These are phyloP conservation scores for Leptosomus discolor DNA, from an alignment of 2,113 vertebrate genomes.

Conservation along the genomic window DNA sequence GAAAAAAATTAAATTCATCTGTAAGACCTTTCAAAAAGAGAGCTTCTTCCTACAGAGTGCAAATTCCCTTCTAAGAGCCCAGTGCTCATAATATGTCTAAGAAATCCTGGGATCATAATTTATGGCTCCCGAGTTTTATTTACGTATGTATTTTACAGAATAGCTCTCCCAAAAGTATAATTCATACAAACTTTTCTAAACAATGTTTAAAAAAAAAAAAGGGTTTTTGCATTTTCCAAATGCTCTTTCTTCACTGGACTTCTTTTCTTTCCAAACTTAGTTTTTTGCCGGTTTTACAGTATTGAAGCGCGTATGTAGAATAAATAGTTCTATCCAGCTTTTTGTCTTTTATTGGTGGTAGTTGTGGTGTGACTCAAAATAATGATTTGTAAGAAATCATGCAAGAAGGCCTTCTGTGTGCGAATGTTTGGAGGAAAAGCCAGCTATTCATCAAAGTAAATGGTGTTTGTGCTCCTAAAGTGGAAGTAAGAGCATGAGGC, in stretches of 20 bases:
- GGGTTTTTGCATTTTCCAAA: background rate
- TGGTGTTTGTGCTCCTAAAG: constrained; percentile 11
- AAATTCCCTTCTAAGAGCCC: background rate
- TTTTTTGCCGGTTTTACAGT: background rate
- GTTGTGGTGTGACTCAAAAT: background rate
- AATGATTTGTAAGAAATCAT: background rate
- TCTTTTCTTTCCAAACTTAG: background rate
- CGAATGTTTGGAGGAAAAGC: background rate
- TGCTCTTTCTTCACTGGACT: background rate
- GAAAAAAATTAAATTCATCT: background rate
- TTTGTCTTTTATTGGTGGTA: background rate
- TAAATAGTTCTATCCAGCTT: background rate
- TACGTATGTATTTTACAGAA: background rate
- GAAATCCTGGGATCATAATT: background rate
- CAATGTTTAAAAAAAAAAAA: background rate
- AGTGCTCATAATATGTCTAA: background rate
- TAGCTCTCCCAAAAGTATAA: background rate
- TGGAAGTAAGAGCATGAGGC: constrained; percentile 25
- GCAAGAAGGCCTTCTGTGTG: background rate
- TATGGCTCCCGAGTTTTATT: background rate
- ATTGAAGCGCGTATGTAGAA: background rate
- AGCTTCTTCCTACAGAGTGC: background rate
- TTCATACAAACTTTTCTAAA: background rate
- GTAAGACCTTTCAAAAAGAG: background rate
- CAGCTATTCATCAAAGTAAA: constrained; percentile 13